Evolutionary conservation across 2,113 vertebrate species (phyloP).

Genomic region (Megatriorchis doriae): DNA sequence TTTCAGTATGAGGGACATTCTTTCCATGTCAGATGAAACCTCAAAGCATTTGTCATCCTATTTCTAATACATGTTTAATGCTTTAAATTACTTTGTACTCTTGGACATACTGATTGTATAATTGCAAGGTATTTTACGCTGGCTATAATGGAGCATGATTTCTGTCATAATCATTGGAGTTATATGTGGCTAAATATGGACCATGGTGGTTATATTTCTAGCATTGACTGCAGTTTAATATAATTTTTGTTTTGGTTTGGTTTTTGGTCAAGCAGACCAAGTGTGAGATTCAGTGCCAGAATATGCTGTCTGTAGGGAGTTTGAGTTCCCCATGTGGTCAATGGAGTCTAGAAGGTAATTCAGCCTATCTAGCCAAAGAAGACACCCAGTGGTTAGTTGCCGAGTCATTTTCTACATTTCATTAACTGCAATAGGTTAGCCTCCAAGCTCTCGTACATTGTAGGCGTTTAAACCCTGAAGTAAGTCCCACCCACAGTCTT

Average conservation of each 20-base stretch:
- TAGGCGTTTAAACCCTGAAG: background rate
- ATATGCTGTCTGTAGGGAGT: background rate
- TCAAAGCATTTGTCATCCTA: background rate
- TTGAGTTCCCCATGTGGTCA: background rate
- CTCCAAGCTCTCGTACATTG: background rate
- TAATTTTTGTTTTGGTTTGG: background rate
- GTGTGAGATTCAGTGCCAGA: background rate
- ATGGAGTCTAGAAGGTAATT: background rate
- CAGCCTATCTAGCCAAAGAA: background rate
- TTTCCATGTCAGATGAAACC: background rate
- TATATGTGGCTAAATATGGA: background rate
- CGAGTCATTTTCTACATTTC: background rate
- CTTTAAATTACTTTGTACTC: background rate
- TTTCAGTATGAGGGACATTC: background rate
- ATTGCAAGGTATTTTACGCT: background rate
- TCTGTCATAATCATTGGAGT: background rate
- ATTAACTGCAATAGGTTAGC: background rate
- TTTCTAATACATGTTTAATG: background rate
- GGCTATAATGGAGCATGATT: background rate
- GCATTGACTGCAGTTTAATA: background rate
- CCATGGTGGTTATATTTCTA: background rate
- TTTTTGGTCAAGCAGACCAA: background rate
- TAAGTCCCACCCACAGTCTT: background rate
- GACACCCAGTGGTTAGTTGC: background rate
- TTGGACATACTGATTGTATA: background rate